Conservation (phyloP, 2,113 vertebrate genomes). For the Oncorhynchus clarkii region DNA sequence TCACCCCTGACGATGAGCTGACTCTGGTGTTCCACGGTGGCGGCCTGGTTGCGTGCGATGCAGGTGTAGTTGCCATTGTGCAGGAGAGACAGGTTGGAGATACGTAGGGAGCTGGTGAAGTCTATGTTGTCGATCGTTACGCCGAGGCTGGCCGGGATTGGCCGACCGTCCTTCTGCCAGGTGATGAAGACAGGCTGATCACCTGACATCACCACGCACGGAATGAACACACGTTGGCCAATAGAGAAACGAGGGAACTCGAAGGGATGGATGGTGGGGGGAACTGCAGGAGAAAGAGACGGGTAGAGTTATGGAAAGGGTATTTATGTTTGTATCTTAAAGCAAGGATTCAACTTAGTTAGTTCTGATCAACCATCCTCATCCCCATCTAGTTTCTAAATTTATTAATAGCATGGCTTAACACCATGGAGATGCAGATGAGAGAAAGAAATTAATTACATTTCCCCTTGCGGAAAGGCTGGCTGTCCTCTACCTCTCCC, state of each 20-base stretch:
- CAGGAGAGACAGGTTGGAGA: constrained; percentile 94
- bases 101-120: constrained; percentile 94
- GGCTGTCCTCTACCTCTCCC: neutral
- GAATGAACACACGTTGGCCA: constrained; percentile 95
- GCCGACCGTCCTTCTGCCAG: constrained; percentile 95
- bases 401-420: constrained; percentile 24
- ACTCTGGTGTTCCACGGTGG: constrained; percentile 92
- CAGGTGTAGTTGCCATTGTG: constrained; percentile 98
- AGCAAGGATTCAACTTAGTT: neutral
- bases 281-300: constrained; percentile 73
- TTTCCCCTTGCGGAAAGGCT: constrained; percentile 15
- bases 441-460: constrained; percentile 29
- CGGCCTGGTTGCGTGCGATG: constrained; percentile 92
- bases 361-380: constrained; percentile 12
- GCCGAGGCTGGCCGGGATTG: constrained; percentile 90
- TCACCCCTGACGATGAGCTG: constrained; percentile 94
- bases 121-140: constrained; percentile 98
- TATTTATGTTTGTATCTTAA: neutral
- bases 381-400: constrained; percentile 15
- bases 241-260: constrained; percentile 97
- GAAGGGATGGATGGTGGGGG: constrained; percentile 95
- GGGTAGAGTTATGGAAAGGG: neutral
- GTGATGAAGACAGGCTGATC: constrained; percentile 97
- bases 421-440: constrained; percentile 21
- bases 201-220: constrained; percentile 95